These are phyloP conservation scores for Dicaeum eximium DNA, from an alignment of 2,113 vertebrate genomes.

Conservation along the genomic window DNA sequence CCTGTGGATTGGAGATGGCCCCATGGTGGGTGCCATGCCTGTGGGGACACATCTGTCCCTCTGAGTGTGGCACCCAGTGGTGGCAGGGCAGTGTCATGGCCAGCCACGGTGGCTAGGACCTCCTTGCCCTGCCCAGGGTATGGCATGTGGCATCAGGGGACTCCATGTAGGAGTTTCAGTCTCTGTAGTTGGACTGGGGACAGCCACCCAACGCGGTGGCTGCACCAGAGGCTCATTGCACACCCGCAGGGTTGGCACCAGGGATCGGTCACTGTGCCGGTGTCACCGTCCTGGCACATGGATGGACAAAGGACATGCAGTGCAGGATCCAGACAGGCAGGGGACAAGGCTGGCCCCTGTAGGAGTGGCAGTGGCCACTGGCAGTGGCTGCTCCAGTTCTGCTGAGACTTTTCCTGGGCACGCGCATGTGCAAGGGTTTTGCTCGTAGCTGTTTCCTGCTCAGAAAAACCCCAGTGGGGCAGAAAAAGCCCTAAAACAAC, in stretches of 20 bases:
- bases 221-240: neutral
- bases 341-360: neutral
- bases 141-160: rapidly evolving
- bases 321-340: neutral
- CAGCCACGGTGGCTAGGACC: neutral
- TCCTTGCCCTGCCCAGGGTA: neutral
- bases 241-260: rapidly evolving
- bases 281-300: rapidly evolving
- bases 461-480: neutral
- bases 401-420: rapidly evolving
- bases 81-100: neutral
- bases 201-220: rapidly evolving
- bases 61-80: rapidly evolving
- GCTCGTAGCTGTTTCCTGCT: neutral
- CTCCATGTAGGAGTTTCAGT: neutral
- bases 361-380: rapidly evolving
- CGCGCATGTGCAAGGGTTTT: rapidly evolving
- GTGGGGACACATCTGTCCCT: neutral
- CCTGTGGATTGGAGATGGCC: rapidly evolving
- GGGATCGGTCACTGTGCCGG: rapidly evolving
- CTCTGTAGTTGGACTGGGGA: neutral
- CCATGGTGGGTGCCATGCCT: rapidly evolving
- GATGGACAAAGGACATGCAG: rapidly evolving
- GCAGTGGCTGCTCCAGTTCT: neutral
- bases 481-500: neutral